A percentile compares a stretch with the other conserved stretches of the same genome.
These are phyloP conservation scores for Antrozous pallidus DNA, from an alignment of 2,797 vertebrate species.

Conservation along the genomic window DNA sequence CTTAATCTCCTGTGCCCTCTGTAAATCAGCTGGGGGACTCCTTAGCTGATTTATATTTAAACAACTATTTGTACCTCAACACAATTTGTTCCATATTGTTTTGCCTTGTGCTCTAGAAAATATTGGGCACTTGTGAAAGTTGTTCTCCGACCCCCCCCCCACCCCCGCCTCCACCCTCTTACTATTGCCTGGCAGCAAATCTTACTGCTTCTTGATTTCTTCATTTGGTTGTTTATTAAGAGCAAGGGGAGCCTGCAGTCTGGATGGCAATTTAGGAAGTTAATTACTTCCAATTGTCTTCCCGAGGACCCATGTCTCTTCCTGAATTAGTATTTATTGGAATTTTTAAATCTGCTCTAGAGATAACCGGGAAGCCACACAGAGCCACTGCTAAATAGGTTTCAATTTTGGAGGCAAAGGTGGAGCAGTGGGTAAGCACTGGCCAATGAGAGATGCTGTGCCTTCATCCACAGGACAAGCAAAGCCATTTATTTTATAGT, in stretches of 20 bases:
- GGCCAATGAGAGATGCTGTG: background rate
- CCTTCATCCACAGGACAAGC: background rate
- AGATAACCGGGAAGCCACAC: background rate
- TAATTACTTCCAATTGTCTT: conserved; percentile 35
- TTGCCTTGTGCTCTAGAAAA: background rate
- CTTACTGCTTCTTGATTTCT: conserved; percentile 42
- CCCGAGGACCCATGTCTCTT: background rate
- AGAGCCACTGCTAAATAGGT: background rate
- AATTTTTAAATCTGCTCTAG: conserved; percentile 6
- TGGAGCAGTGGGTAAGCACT: accelerated
- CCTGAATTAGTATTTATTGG: background rate
- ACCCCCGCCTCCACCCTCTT: background rate
- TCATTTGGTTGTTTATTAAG: conserved; percentile 31
- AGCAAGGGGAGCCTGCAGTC: conserved; percentile 23
- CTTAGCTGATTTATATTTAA: background rate
- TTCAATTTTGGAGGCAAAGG: background rate
- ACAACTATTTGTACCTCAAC: background rate
- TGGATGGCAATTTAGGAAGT: conserved; percentile 4
- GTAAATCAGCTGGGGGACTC: background rate
- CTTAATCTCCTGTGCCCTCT: background rate
- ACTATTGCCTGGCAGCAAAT: background rate
- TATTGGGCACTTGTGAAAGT: background rate
- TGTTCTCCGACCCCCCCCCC: background rate
- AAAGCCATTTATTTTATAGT: background rate
- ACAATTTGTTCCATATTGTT: background rate